Conservation (phyloP, 2,888 invertebrate genomes). For the Spialia ferax region DNA sequence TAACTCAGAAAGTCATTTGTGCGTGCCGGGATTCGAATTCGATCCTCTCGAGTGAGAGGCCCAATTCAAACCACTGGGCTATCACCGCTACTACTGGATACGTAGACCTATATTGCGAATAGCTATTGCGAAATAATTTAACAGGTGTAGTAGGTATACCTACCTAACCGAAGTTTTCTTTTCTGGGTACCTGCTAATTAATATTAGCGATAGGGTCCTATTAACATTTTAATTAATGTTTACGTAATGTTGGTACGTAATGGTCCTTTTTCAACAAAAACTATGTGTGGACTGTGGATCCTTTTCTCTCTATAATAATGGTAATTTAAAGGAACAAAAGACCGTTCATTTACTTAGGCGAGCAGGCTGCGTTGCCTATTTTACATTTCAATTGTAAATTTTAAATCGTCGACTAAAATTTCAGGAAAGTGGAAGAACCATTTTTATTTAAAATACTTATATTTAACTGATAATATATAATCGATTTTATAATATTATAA, state of each 20-base stretch:
- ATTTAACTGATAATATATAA: no score
- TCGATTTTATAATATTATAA: no score
- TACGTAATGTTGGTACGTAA: constrained; percentile 15
- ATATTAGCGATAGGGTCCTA: not conserved
- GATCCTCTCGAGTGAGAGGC: no score
- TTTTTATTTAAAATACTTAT: not conserved
- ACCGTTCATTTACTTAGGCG: constrained; percentile 27
- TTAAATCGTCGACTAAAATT: constrained; percentile 2
- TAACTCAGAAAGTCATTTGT: no score
- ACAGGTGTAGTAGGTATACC: no score
- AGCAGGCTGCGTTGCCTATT: constrained; percentile 8
- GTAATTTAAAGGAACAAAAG: constrained; percentile 29
- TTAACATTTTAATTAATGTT: constrained; percentile 17
- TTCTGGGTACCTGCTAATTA: no score
- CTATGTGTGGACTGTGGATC: not conserved
- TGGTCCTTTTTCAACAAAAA: constrained; percentile 27
- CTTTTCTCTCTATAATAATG: constrained; percentile 28
- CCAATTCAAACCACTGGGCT: no score
- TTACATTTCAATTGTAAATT: constrained; percentile 25
- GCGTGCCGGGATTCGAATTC: no score
- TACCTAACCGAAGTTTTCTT: no score
- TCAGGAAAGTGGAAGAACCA: not conserved
- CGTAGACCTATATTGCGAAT: no score
- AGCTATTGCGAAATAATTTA: no score
- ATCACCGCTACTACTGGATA: no score